Conservation (phyloP, 2,797 vertebrate genomes). For the Hemibagrus guttatus region DNA sequence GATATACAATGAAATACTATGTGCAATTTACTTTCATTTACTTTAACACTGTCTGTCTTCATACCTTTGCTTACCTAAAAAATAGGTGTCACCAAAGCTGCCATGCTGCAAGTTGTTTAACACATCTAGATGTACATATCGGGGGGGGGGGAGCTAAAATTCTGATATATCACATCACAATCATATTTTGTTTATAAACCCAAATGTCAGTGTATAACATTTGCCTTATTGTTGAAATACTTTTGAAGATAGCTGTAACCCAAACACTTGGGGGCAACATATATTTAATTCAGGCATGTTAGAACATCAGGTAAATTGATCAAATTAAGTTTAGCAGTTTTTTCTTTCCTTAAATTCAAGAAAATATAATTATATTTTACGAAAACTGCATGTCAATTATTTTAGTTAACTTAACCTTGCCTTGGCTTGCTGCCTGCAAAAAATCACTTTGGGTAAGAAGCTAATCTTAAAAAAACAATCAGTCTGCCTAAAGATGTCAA, state of each 20-base stretch:
- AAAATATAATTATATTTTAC: not conserved
- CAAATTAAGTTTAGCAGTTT: not conserved
- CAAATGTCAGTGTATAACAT: not conserved
- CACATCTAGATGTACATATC: not conserved
- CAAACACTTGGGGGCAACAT: not conserved
- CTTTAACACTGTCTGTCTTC: not conserved
- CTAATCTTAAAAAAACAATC: not conserved
- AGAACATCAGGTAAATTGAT: not conserved
- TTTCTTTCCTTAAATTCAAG: not conserved
- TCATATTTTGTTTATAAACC: not conserved
- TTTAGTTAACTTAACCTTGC: not conserved
- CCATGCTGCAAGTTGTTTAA: not conserved
- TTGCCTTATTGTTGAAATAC: not conserved
- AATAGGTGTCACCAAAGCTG: not conserved
- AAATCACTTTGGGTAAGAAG: not conserved
- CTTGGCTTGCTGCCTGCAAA: not conserved
- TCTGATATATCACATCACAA: not conserved
- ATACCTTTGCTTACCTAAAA: not conserved
- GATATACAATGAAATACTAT: not conserved
- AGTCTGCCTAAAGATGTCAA: not conserved
- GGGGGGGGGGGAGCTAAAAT: too few relatives aligned
- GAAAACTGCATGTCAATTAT: not conserved
- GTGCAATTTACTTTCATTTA: not conserved
- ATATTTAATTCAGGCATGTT: not conserved
- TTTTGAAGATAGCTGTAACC: not conserved